Base-by-base conservation (phyloP, 2,888 invertebrate species). In the Brassicogethes aeneus region DNA sequence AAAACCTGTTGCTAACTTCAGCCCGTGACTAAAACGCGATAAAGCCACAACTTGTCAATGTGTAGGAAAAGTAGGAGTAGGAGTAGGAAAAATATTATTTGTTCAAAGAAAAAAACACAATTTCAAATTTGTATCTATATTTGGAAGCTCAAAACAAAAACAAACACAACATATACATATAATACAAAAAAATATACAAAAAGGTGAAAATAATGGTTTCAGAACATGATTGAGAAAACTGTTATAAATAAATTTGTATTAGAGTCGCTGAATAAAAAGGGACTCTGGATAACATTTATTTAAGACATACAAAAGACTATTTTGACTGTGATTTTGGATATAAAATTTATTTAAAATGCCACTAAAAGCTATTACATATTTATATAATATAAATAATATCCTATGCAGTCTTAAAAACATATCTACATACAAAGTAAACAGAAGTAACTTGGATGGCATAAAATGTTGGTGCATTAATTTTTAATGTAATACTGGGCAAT, bases 101-200 rank as follows among this genome's bases (percentile, higher is more conserved):
- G 23, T 23, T 23, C 23, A 23, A 23, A 23, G 5, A 23, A 23
- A 23, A 23, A 23, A 7, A 23, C 23, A 23, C 23, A 23, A 23
- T 23, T 23, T 23, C 23, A 23, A 7, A 10, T 23, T 23, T 7
- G 5, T 23, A 7, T 23, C 32, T 32, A 12, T 32, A 32, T 42
- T 42, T 32, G 38, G 38, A 42, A 42, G 38, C 42, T 33, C 30
- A 39, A 32, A 41, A 42, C 43, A 36, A 45, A 45, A 43, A 42
- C 45, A 47, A 47, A 47, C 33, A 43, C 40, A 47, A 47, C 45
- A 47, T 47, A 42, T 47, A 44, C 45, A 47, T 47, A 46, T 47
- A 33, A 39, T 47, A 47, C 47, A 47, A 47, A 45, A 43, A 14
- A 43, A 47, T 47, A 40, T 46, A 46, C 44, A 46, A 44, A 46